phyloP scores from a whole-genome alignment of 2,113 vertebrate species.

The Candoia aspera region DNA sequence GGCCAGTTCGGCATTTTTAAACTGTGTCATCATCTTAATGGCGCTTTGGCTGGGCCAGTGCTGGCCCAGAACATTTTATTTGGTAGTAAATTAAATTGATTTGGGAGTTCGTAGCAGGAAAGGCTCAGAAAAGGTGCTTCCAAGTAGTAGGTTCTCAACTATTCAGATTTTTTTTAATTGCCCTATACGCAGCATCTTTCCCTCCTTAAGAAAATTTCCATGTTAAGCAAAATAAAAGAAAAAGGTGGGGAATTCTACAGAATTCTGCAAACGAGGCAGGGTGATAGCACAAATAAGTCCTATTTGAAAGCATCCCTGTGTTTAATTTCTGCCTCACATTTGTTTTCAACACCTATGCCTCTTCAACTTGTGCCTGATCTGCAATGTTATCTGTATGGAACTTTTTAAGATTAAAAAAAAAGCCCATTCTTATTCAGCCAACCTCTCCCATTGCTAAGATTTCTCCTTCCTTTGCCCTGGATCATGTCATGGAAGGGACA shows the following conservation, averaged over 20 bases:
- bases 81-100: neutral
- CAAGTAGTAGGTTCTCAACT: neutral
- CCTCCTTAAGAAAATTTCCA: neutral
- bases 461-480: conserved; percentile 21
- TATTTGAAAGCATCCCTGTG: neutral
- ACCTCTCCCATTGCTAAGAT: neutral
- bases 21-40: neutral
- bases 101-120: neutral
- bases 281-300: neutral
- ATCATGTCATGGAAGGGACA: conserved; percentile 41
- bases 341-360: neutral
- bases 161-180: neutral
- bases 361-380: neutral
- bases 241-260: neutral
- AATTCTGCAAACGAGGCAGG: neutral
- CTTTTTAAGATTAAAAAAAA: neutral
- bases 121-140: neutral
- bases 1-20: neutral
- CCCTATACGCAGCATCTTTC: neutral
- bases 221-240: neutral
- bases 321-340: neutral
- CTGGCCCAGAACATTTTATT: neutral
- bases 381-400: neutral
- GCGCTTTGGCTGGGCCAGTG: neutral
- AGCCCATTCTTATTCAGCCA: neutral